Evolutionary conservation across 2,113 vertebrate species (phyloP).

Genomic region (Paraplagusia blochii): DNA sequence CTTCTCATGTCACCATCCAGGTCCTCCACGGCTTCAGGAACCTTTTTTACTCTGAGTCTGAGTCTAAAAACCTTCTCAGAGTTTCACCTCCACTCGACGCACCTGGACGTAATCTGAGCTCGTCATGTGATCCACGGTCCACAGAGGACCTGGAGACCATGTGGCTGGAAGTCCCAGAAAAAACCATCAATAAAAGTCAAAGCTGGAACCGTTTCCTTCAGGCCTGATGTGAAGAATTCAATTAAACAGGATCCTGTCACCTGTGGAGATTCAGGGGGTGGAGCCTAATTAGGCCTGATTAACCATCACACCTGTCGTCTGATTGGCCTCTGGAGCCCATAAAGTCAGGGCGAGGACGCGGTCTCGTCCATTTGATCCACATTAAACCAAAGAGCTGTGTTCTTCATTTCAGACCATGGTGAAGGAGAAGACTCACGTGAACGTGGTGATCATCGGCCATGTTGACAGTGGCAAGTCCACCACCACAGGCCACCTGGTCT

Average conservation of each 20-base stretch:
- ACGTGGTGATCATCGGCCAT: constrained; percentile 79
- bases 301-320: constrained; percentile 47
- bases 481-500: constrained; percentile 77
- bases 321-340: constrained; percentile 11
- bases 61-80: neutral
- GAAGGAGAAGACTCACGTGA: constrained; percentile 73
- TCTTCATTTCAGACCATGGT: constrained; percentile 45
- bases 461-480: constrained; percentile 82
- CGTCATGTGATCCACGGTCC: neutral
- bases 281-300: constrained; percentile 36
- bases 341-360: neutral
- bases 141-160: neutral
- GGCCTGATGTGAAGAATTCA: neutral
- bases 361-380: neutral
- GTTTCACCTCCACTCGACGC: neutral
- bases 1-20: too few species aligned
- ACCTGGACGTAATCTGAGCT: constrained; percentile 38
- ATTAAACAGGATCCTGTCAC: neutral
- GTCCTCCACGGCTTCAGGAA: too few species aligned
- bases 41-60: constrained; percentile 7
- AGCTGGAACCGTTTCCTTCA: neutral
- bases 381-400: accelerated
- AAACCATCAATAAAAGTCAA: neutral
- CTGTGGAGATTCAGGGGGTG: neutral
- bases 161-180: neutral